Evolutionary conservation across 1,140 invertebrate genomes (phyloP).

Genomic region (Sweltsa coloradensis): DNA sequence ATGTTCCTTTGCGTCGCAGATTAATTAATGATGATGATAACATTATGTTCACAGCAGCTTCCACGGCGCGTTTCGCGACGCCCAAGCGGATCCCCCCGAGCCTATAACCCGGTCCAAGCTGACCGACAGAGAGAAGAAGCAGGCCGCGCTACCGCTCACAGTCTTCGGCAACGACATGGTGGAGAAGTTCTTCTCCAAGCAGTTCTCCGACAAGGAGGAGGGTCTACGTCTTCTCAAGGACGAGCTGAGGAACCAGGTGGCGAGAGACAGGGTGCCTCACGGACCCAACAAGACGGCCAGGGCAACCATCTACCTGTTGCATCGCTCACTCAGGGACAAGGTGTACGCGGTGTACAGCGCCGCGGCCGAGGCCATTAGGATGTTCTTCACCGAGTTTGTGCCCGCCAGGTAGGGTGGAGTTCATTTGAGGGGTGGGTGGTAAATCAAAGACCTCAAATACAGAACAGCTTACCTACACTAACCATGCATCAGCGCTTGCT

Average conservation of each 20-base stretch:
- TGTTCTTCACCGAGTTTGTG: constrained; percentile 68
- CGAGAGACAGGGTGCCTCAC: constrained; percentile 28
- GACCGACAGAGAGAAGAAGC: constrained; percentile 77
- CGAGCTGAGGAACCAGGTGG: constrained; percentile 39
- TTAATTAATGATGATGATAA: too few species aligned
- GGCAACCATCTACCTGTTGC: constrained; percentile 60
- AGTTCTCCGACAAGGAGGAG: constrained; percentile 85
- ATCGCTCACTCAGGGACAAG: constrained; percentile 66
- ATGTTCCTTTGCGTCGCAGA: too few species aligned
- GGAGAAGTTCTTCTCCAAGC: constrained; percentile 87
- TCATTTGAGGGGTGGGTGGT: too few species aligned
- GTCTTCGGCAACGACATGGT: constrained; percentile 84
- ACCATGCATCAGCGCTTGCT: too few species aligned
- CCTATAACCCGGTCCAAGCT: constrained; percentile 50
- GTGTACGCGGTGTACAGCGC: constrained; percentile 74
- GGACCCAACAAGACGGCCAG: constrained; percentile 62
- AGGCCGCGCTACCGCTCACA: constrained; percentile 77
- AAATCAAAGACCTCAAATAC: too few species aligned
- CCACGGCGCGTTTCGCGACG: constrained; percentile 64
- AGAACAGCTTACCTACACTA: too few species aligned
- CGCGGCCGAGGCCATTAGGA: constrained; percentile 62
- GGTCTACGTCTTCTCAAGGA: constrained; percentile 64
- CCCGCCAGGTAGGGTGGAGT: constrained; percentile 44
- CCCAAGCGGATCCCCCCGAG: constrained; percentile 42
- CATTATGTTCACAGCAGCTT: constrained; percentile 43